Conservation (phyloP, 2,113 vertebrate genomes). For the Hylia prasina region DNA sequence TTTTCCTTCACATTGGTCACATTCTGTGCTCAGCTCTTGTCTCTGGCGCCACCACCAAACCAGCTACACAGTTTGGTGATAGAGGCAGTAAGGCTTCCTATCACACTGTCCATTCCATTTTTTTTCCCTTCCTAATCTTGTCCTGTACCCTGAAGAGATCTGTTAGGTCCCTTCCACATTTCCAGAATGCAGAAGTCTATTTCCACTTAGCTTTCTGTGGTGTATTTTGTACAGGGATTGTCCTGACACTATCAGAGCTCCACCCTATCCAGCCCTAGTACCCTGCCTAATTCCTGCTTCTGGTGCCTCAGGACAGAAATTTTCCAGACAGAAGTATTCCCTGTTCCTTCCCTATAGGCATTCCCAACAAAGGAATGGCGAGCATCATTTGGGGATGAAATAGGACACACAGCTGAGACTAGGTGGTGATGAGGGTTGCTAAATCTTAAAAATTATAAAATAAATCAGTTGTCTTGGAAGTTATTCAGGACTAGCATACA, state of each 20-base stretch:
- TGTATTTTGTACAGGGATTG: neutral
- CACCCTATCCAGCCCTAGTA: neutral
- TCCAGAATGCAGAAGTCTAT: neutral
- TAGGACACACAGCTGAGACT: neutral
- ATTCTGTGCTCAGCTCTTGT: constrained; percentile 7
- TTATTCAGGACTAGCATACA: neutral
- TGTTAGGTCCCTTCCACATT: neutral
- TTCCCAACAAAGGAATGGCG: neutral
- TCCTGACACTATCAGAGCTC: neutral
- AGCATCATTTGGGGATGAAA: neutral
- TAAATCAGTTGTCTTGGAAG: neutral
- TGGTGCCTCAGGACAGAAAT: neutral
- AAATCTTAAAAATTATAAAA: neutral
- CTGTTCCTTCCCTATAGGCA: neutral
- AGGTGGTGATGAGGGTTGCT: neutral
- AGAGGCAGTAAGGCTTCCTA: neutral
- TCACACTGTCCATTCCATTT: neutral
- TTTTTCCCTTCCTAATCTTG: neutral
- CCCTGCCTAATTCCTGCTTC: neutral
- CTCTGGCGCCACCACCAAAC: neutral
- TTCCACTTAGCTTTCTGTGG: neutral
- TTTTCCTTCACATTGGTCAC: constrained; percentile 35
- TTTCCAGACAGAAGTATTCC: neutral
- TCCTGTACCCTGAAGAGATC: neutral
- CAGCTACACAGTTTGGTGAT: neutral